Evolutionary conservation across 2,113 vertebrate genomes (phyloP), one percentile per base, ranked within the genome.

Genomic region (Seriola quinqueradiata): DNA sequence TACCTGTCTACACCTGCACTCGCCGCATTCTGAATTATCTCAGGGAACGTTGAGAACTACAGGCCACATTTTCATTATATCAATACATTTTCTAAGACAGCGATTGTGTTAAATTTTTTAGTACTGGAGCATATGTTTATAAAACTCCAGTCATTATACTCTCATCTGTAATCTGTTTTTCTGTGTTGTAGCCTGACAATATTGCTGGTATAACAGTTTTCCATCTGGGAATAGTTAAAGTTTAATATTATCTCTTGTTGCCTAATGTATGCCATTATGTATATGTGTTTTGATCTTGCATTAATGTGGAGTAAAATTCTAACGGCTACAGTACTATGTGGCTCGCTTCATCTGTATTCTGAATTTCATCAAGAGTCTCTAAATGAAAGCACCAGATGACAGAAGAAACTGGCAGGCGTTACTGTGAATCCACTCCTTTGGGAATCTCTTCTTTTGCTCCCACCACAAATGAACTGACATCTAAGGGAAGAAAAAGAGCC

Each of bases 381-480:
- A 85, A 90, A 87, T 88, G 83, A 93, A 94, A 92, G 91, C 86
- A 83, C 82, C 87, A 89, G 82, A 88, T 92, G 90, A 93, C 87
- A 92, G 92, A 77, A 81, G 77, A 83, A 92, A 88, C 92, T 92
- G 93, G 90, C 93, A 92, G 89, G 75, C 90, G 42, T 87, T 90
- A 83, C 90, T 90, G 89, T 89, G 90, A 88, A 92, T 87, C 81
- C 70, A 77, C 90, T 93, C 92, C 91, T 85, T 63, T 23, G 92
- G 92, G 91, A 90, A 86, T 86, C 82, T 84, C 76, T 84, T 85
- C 80, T 79, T 89, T 88, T 88, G 83, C 87, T 89, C 81, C 80
- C 44, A 81, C 82, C 90, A 89, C 86, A 92, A 91, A 91, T 88
- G 86, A 91, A 91, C 90, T 88, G 90, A 92, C 90, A 93, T 93